These are phyloP conservation scores for Bemisia tabaci DNA, from an alignment of 1,140 invertebrate species.

Conservation along the genomic window DNA sequence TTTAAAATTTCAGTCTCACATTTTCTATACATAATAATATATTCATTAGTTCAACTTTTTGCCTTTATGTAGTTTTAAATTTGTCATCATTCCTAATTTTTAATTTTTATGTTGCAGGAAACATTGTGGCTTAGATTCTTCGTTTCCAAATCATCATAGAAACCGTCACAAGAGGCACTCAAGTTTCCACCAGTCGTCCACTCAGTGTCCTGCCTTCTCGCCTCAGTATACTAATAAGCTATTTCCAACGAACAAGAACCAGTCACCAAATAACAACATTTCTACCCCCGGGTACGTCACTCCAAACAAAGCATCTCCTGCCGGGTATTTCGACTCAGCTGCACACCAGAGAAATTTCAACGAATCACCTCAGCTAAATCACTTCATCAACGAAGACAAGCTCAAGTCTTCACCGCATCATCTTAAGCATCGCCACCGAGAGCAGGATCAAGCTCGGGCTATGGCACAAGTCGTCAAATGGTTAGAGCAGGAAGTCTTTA, in stretches of 20 bases:
- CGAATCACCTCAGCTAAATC: conserved; percentile 20
- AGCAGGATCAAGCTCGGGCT: conserved; percentile 50
- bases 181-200: conserved; percentile 22
- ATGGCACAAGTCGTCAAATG: conserved; percentile 50
- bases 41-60: no score
- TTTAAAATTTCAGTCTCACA: no score
- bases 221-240: conserved; percentile 17
- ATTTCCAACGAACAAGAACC: not conserved
- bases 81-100: no score
- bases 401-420: conserved; percentile 36
- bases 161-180: conserved; percentile 25
- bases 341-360: conserved; percentile 29
- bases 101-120: conserved; percentile 28
- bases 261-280: not conserved
- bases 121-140: conserved; percentile 21
- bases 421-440: conserved; percentile 47
- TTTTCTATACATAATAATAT: no score
- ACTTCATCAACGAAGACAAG: conserved; percentile 10
- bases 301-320: conserved; percentile 4
- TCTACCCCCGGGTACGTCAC: conserved; percentile 2
- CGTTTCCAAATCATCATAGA: conserved; percentile 24
- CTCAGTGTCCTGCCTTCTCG: conserved; percentile 19
- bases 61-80: no score
- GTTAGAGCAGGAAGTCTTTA: conserved; percentile 39
- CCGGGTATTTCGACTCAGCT: conserved; percentile 19